Percentiles rank a stretch among this genome's conserved stretches.
Conservation (phyloP, 2,888 invertebrate genomes). For the Lepeophtheirus nordmannii region DNA sequence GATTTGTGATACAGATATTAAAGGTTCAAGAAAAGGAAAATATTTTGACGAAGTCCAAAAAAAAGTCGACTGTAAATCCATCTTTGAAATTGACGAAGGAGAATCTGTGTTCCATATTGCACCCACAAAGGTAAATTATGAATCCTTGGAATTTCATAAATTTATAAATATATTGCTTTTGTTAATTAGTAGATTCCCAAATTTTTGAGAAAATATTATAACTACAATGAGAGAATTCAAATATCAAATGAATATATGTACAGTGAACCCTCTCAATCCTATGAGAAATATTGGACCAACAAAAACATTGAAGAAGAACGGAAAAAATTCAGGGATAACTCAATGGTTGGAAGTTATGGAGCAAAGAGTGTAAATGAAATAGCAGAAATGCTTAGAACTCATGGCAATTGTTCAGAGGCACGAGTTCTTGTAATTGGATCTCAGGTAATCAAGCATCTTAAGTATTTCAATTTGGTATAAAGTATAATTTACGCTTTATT, state of each 20-base stretch:
- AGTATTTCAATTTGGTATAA: neutral
- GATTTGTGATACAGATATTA: conserved; percentile 9
- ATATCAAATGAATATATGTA: neutral
- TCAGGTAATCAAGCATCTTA: neutral
- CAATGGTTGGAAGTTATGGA: neutral
- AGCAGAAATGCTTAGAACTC: neutral
- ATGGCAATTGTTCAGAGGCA: neutral
- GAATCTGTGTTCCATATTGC: neutral
- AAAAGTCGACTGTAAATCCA: conserved; percentile 3
- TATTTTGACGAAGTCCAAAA: conserved; percentile 14
- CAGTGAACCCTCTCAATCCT: neutral
- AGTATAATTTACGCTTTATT: neutral
- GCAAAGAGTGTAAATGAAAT: neutral
- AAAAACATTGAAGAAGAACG: neutral
- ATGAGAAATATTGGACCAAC: neutral
- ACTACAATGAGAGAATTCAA: neutral
- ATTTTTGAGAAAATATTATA: neutral
- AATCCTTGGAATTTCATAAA: no score
- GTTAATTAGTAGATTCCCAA: neutral
- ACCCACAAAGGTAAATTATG: neutral
- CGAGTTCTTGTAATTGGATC: conserved; percentile 15
- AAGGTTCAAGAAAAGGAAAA: neutral
- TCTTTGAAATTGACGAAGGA: conserved; percentile 11
- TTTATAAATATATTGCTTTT: neutral
- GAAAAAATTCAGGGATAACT: neutral